These are phyloP conservation scores for Crypturellus tataupa DNA, from an alignment of 2,797 vertebrate genomes.

Conservation along the genomic window DNA sequence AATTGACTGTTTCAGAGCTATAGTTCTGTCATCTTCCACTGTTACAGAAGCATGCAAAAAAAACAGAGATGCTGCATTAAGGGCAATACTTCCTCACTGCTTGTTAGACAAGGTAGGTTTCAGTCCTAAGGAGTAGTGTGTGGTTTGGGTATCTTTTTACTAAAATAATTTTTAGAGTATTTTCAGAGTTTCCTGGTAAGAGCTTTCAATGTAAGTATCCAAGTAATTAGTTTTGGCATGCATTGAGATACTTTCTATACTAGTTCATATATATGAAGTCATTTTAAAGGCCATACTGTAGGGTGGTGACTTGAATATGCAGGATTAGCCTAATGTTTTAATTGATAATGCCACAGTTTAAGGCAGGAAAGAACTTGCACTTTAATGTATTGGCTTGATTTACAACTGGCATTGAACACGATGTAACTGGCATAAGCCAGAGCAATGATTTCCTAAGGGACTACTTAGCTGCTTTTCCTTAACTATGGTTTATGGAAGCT, in stretches of 20 bases:
- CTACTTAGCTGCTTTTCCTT: background rate
- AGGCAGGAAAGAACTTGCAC: background rate
- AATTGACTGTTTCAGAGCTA: background rate
- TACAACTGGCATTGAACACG: background rate
- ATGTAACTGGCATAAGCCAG: background rate
- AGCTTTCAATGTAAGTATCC: background rate
- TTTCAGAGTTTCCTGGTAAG: background rate
- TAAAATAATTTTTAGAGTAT: background rate
- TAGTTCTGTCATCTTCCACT: background rate
- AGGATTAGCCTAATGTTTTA: background rate
- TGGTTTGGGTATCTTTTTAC: accelerated
- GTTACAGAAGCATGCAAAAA: background rate
- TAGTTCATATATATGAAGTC: accelerated
- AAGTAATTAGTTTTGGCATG: background rate
- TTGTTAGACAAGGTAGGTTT: background rate
- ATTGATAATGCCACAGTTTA: background rate
- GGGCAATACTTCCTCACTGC: background rate
- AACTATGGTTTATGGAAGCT: background rate
- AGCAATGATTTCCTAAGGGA: background rate
- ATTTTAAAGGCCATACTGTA: background rate
- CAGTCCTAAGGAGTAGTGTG: background rate
- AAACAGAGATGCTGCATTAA: background rate
- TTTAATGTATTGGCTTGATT: background rate
- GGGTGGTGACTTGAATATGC: background rate
- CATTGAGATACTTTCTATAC: background rate